A percentile compares a stretch with the other conserved stretches of the same genome.
These are phyloP conservation scores for Pheosia tremula DNA, from an alignment of 2,888 invertebrate species.

Conservation along the genomic window DNA sequence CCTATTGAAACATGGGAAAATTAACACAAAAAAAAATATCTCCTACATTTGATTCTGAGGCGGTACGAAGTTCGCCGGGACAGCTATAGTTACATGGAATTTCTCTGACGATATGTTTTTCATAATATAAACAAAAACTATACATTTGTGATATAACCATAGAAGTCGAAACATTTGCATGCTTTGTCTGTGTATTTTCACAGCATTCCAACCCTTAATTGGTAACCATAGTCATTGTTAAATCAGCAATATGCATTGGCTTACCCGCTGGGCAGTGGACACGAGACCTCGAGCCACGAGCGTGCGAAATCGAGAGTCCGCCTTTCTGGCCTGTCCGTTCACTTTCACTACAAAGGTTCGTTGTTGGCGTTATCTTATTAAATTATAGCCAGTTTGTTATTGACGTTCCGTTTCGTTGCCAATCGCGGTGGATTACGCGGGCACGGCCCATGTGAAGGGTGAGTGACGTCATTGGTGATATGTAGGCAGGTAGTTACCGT, in stretches of 20 bases:
- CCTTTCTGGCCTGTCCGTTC: conserved; percentile 50
- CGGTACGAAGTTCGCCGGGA: too few relatives aligned
- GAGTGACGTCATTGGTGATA: conserved; percentile 4
- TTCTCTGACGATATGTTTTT: too few relatives aligned
- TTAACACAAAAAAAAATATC: too few relatives aligned
- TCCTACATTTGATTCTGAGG: too few relatives aligned
- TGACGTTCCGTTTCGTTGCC: conserved; percentile 43
- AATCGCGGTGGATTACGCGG: conserved; percentile 23
- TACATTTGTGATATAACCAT: too few relatives aligned
- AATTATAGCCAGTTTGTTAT: conserved; percentile 47
- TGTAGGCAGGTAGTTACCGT: not conserved
- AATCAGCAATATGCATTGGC: conserved; percentile 40
- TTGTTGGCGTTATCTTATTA: conserved; percentile 58
- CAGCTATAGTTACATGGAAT: too few relatives aligned
- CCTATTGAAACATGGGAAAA: too few relatives aligned
- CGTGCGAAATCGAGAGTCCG: conserved; percentile 69
- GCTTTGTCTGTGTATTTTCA: not conserved
- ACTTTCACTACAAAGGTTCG: conserved; percentile 64
- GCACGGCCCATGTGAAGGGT: conserved; percentile 4
- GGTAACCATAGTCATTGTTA: conserved; percentile 17
- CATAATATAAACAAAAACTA: too few relatives aligned
- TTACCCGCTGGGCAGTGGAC: conserved; percentile 29
- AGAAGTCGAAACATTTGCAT: too few relatives aligned
- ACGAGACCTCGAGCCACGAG: conserved; percentile 53
- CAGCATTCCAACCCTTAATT: not conserved